Percentiles rank a stretch among this genome's conserved stretches.
Conservation (phyloP, 2,113 vertebrate genomes). For the Crotalus tigris region DNA sequence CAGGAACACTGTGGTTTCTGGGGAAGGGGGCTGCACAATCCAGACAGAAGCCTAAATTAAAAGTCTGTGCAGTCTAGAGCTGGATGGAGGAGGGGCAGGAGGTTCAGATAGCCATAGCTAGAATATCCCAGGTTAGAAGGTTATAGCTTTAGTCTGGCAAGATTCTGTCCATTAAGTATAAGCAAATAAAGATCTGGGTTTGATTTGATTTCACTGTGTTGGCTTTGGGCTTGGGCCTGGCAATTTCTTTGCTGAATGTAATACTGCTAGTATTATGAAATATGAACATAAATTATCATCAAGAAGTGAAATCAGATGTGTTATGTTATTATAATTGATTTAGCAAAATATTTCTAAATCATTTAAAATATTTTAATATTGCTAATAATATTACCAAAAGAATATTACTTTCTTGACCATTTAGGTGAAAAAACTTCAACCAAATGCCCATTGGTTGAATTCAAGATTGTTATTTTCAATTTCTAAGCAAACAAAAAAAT, state of each 20-base stretch:
- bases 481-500: constrained; percentile 14
- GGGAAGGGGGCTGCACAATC: background rate
- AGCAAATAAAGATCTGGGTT: too few relatives aligned
- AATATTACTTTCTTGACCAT: too few relatives aligned
- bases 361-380: background rate
- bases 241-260: constrained; percentile 7
- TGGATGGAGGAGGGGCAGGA: background rate
- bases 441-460: background rate
- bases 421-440: background rate
- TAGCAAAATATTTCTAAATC: background rate
- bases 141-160: background rate
- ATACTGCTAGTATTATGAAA: constrained; percentile 30
- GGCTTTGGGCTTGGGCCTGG: too few relatives aligned
- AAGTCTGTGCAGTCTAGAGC: background rate
- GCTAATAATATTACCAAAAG: background rate
- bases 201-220: too few relatives aligned
- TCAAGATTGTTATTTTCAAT: background rate
- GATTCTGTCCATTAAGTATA: background rate
- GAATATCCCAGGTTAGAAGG: background rate
- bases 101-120: background rate
- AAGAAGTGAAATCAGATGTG: constrained; percentile 2
- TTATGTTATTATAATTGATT: constrained; percentile 11
- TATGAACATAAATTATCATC: constrained; percentile 37
- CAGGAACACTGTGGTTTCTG: background rate
- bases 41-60: background rate